These are phyloP conservation scores for Cyclophora albipunctata DNA, from an alignment of 2,888 invertebrate species.

Conservation along the genomic window DNA sequence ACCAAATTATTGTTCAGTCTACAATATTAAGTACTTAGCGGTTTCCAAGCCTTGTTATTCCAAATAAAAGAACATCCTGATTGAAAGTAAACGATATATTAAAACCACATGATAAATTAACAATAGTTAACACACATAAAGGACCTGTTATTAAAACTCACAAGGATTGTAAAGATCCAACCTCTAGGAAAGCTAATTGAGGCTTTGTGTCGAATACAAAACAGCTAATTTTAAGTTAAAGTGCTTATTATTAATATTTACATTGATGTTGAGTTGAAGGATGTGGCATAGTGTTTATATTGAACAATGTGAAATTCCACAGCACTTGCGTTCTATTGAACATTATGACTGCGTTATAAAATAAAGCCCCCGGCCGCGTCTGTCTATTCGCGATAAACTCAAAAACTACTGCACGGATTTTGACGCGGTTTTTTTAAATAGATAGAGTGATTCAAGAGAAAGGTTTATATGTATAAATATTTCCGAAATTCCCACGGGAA, in stretches of 20 bases:
- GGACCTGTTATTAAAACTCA: slow-evolving; percentile 48
- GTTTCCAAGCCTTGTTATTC: not conserved
- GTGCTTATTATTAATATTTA: slow-evolving; percentile 54
- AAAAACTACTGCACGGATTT: too few species aligned
- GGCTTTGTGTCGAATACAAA: slow-evolving; percentile 63
- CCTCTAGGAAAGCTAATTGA: slow-evolving; percentile 61
- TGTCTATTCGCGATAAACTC: too few species aligned
- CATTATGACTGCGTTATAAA: too few species aligned
- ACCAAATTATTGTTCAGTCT: not conserved
- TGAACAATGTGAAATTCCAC: too few species aligned
- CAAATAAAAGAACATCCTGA: slow-evolving; percentile 5
- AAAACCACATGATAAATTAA: slow-evolving; percentile 38
- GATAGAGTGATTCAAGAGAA: too few species aligned
- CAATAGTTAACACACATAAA: slow-evolving; percentile 39
- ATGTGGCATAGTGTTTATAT: slow-evolving; percentile 17
- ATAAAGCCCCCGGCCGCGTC: too few species aligned
- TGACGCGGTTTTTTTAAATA: too few species aligned
- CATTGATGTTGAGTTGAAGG: slow-evolving; percentile 22
- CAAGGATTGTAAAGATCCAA: slow-evolving; percentile 34
- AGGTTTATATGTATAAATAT: too few species aligned
- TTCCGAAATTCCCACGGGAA: too few species aligned
- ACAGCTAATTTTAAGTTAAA: slow-evolving; percentile 67
- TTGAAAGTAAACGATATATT: slow-evolving; percentile 6
- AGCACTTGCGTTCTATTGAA: too few species aligned
- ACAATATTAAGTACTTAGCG: not conserved